Evolutionary conservation across 2,797 vertebrate species (phyloP), one percentile per base, ranked within the genome.

Genomic region (Meriones psammophilus): DNA sequence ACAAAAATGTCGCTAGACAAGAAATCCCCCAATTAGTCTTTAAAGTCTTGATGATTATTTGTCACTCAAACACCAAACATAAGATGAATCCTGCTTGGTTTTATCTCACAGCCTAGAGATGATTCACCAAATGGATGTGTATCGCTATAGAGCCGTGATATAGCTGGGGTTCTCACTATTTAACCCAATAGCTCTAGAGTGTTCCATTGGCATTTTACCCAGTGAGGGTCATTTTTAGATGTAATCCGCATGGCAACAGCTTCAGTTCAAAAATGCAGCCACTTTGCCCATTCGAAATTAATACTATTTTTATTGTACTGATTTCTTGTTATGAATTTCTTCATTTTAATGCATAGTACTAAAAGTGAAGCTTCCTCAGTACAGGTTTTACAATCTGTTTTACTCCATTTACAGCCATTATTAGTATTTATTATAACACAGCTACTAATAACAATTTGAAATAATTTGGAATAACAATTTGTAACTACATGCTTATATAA

Each of bases 111-210:
- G 33, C 1, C 9, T 50, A 22, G 1, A 64, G 18, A 36, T 2
- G 18, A 36, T 30, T 20, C 0, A 39, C 28, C 39, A 39, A 58
- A 0, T 39, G 3, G 14, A 71, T 22, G 10, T 6, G 64, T 64
- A 33, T 2, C 14, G 1, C 20, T 4, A 9, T 18, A 68, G 28
- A 39, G 18, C 0, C 87, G 4, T 0, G 8, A 1, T 58, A 18
- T 50, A 42, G 17, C 4, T 5, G 58, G 39, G 10, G 4, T 13
- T 73, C n/a, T 64, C 14, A 26, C 1, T 33, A 9, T 5, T 18
- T 79, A 58, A 26, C 4, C 24, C 0, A 5, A 68, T 73, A 22
- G 10, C 14, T 36, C 42, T 4, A 15, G 7, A 26, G 18, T 15
- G 18, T 87, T 62, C 2, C 17, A 24, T 28, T 66, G 50, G 7